Evolutionary conservation across 37 sponge, comb jelly and placozoan species (phyloP).

Genomic region (Chondrilla cf. caribensis): DNA sequence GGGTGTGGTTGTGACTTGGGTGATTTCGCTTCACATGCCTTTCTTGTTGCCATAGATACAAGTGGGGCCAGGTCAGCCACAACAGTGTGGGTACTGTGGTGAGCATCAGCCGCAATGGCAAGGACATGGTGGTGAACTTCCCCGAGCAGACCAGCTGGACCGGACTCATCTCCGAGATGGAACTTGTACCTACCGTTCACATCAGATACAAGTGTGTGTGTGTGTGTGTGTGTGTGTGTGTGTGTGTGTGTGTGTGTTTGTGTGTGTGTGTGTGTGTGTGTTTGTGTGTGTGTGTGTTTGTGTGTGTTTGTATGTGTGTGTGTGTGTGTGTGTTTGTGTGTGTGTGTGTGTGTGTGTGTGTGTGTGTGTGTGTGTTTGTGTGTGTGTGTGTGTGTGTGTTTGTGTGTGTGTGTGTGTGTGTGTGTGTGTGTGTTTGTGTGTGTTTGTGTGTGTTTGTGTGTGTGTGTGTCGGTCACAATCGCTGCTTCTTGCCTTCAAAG

Average conservation of each 20-base stretch:
- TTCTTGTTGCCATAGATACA: constrained; percentile 74
- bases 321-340: constrained; percentile 1
- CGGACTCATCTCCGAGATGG: constrained; percentile 92
- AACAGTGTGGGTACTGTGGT: constrained; percentile 81
- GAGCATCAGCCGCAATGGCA: constrained; percentile 77
- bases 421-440: constrained; percentile 3
- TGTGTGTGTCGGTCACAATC: not conserved
- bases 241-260: not conserved
- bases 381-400: not conserved
- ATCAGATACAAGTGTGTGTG: constrained; percentile 52
- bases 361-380: constrained; percentile 12
- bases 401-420: not conserved
- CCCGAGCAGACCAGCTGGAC: constrained; percentile 96
- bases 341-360: constrained; percentile 1
- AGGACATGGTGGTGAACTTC: constrained; percentile 86
- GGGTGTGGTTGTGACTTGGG: not conserved
- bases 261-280: constrained; percentile 8
- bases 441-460: not conserved
- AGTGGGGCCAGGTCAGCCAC: constrained; percentile 91
- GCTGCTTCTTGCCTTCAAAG: constrained; percentile 19
- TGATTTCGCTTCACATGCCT: not conserved
- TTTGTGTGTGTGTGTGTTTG: not conserved
- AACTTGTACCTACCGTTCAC: constrained; percentile 81
- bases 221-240: constrained; percentile 11
- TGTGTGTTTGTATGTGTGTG: too few relatives aligned